phyloP scores from a whole-genome alignment of 2,113 vertebrate genomes.

The Hirundichthys speculiger region DNA sequence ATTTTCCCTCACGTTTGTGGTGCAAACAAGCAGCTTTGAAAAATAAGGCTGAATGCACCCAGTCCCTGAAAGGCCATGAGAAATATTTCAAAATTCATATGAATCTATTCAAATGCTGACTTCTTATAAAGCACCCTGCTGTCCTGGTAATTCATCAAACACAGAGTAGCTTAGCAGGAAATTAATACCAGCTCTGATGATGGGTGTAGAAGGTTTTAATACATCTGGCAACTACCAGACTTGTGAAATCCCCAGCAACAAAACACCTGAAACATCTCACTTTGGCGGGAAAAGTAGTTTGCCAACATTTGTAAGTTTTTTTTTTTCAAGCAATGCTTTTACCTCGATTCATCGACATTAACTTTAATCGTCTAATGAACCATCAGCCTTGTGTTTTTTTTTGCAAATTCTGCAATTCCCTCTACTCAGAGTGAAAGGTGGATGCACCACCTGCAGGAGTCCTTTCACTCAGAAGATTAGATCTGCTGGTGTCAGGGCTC shows the following conservation, averaged over 20 bases:
- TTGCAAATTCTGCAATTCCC: conserved; percentile 51
- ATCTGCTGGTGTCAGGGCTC: conserved; percentile 48
- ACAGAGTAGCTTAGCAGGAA: conserved; percentile 51
- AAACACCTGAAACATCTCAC: conserved; percentile 56
- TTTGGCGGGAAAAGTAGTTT: conserved; percentile 60
- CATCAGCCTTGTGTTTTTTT: conserved; percentile 43
- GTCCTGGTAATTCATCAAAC: conserved; percentile 76
- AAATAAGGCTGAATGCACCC: conserved; percentile 42
- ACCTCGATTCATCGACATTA: conserved; percentile 22
- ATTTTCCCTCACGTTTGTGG: conserved; percentile 56
- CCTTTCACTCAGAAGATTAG: conserved; percentile 54
- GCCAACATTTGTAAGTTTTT: conserved; percentile 39
- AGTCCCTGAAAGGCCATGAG: conserved; percentile 59
- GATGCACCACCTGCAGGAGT: conserved; percentile 62
- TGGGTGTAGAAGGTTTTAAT: conserved; percentile 53
- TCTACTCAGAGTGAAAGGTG: conserved; percentile 44
- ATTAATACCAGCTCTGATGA: conserved; percentile 65
- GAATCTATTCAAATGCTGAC: conserved; percentile 69
- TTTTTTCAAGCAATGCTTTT: conserved; percentile 40
- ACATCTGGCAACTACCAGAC: conserved; percentile 55
- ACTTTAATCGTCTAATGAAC: conserved; percentile 35
- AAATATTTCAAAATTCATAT: conserved; percentile 77
- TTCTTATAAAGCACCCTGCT: conserved; percentile 67
- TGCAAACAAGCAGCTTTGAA: conserved; percentile 66
- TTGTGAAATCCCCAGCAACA: conserved; percentile 68